Conservation (phyloP, 2,888 invertebrate genomes). For the Drosophila neotestacea region DNA sequence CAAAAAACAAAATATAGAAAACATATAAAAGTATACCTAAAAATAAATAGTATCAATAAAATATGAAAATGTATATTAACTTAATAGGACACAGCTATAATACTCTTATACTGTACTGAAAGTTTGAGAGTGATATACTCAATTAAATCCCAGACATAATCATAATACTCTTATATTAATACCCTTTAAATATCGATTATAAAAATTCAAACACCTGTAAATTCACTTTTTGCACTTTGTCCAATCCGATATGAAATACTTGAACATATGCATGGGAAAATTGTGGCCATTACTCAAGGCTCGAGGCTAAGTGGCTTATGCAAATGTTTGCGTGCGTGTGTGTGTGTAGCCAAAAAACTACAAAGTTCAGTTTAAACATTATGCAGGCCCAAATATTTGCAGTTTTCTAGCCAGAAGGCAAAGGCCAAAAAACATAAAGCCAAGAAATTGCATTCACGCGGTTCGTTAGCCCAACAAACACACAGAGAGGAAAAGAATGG, state of each 20-base stretch:
- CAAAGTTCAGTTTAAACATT: slow-evolving; percentile 46
- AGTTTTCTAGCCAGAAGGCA: slow-evolving; percentile 41
- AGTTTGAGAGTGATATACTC: too few species aligned
- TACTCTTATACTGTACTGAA: too few species aligned
- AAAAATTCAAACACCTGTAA: background rate
- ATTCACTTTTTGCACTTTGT: background rate
- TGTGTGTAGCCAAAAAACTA: slow-evolving; percentile 10
- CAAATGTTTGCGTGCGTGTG: slow-evolving; percentile 53
- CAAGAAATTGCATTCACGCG: slow-evolving; percentile 80
- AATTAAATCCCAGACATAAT: too few species aligned
- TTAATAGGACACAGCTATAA: too few species aligned
- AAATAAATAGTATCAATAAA: too few species aligned
- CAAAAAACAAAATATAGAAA: too few species aligned
- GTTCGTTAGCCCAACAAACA: slow-evolving; percentile 79
- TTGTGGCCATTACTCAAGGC: slow-evolving; percentile 29
- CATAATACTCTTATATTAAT: too few species aligned
- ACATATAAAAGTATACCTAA: too few species aligned
- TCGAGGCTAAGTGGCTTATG: slow-evolving; percentile 57
- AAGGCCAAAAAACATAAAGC: slow-evolving; percentile 44
- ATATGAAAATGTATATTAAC: too few species aligned
- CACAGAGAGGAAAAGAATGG: slow-evolving; percentile 9
- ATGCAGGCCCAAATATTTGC: slow-evolving; percentile 61
- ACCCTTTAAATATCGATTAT: background rate
- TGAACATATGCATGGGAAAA: slow-evolving; percentile 11
- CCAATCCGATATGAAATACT: slow-evolving; percentile 4